Base-by-base conservation (phyloP, 2,797 vertebrate genomes). In the Xenopus petersii region DNA sequence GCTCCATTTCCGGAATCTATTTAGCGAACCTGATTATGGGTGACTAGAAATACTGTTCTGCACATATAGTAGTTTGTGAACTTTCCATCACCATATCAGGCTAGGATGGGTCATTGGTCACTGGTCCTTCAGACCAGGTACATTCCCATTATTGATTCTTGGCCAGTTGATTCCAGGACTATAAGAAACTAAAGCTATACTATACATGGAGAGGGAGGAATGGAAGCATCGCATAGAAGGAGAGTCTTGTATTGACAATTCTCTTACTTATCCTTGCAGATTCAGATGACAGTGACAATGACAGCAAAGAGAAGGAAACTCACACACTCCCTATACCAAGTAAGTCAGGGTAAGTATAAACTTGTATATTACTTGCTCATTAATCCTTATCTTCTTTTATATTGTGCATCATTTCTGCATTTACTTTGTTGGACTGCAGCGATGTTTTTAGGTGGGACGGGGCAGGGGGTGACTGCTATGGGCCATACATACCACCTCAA, bases 251-350 rank as follows among this genome's bases (percentile, higher is more conserved):
- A n/a, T 3, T 55, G 3, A 55, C 54, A 2, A 11, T 49, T 3
- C 48, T 11, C 10, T 49, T 3, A 9, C 6, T 54, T 62, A 5
- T 36, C 26, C 13, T 5, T 64, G 33, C 54, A 78, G 76, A 78
- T 73, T 69, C 76, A 21, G 76, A 78, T 12, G 76, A 73, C 66
- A 78, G 76, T 51, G 76, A 78, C 21, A 12, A 36, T 2, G 67
- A 69, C 11, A 36, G 26, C 55, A 26, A 69, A 5, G 67, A 59
- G 15, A 15, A 64, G 26, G 7, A 3, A 30, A 42, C 21, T 49
- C 16, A 63, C 2, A 12, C 5, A 5, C n/a, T 15, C 16, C 5
- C 12, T 64, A 13, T 48, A 13, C 42, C 26, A 49, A 64, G 33
- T 21, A 36, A 64, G 26, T 64, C 71, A 47, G 55, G 30, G 76